Conservation (phyloP, 2,797 vertebrate genomes). For the Falco cherrug region DNA sequence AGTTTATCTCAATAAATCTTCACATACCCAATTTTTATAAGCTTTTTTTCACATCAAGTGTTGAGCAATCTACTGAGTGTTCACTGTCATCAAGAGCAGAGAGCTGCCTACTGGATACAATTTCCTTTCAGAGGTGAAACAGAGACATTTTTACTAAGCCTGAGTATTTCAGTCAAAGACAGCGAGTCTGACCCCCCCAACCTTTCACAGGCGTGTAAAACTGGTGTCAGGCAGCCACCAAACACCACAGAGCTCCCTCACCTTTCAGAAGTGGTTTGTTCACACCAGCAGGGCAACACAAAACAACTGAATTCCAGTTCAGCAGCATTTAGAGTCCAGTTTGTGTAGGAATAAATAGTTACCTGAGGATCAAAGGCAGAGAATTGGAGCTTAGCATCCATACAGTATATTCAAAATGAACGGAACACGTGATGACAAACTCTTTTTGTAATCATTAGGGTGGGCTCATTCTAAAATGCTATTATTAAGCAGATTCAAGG, state of each 20-base stretch:
- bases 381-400: neutral
- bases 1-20: conserved; percentile 18
- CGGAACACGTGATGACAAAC: neutral
- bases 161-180: neutral
- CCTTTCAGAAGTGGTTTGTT: neutral
- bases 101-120: neutral
- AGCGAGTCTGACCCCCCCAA: neutral
- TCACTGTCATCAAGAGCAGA: neutral
- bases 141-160: neutral
- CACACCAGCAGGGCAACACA: neutral
- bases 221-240: neutral
- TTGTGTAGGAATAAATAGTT: neutral
- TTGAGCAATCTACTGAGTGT: neutral
- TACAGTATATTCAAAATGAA: neutral
- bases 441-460: neutral
- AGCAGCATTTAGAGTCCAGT: neutral
- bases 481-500: neutral
- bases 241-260: neutral
- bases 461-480: neutral
- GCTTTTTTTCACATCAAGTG: neutral
- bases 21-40: neutral
- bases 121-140: neutral
- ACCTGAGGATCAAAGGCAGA: neutral
- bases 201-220: neutral
- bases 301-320: neutral